A percentile compares a stretch with the other conserved stretches of the same genome.
Evolutionary conservation across 2,113 vertebrate species (phyloP).

Genomic region (Zapornia atra): DNA sequence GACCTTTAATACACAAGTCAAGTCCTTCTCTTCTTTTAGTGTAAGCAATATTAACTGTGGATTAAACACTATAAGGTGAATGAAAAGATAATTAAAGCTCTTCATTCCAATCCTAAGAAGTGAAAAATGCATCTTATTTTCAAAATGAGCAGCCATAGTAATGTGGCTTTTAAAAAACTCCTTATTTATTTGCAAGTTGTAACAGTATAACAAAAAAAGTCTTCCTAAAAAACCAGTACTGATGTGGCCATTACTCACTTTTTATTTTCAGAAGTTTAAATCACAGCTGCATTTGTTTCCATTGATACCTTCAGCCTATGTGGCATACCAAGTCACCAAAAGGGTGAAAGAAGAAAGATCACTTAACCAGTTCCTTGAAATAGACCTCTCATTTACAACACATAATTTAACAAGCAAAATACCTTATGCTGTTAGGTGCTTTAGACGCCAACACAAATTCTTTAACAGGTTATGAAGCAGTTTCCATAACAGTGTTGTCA

Average conservation of each 20-base stretch:
- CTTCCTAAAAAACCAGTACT: neutral
- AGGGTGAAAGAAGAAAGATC: neutral
- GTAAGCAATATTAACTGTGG: neutral
- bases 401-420: neutral
- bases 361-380: neutral
- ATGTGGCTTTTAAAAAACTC: neutral
- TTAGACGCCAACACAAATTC: neutral
- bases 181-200: neutral
- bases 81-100: neutral
- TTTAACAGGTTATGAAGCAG: neutral
- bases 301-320: neutral
- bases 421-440: neutral
- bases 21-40: neutral
- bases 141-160: neutral
- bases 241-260: neutral
- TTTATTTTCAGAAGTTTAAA: neutral
- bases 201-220: neutral
- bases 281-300: neutral
- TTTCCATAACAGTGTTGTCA: neutral
- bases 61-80: neutral
- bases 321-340: neutral
- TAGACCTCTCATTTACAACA: neutral
- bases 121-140: neutral
- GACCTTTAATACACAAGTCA: conserved; percentile 6
- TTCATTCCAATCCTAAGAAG: neutral